phyloP scores from a whole-genome alignment of 2,113 vertebrate species.

The Notothenia rossii region DNA sequence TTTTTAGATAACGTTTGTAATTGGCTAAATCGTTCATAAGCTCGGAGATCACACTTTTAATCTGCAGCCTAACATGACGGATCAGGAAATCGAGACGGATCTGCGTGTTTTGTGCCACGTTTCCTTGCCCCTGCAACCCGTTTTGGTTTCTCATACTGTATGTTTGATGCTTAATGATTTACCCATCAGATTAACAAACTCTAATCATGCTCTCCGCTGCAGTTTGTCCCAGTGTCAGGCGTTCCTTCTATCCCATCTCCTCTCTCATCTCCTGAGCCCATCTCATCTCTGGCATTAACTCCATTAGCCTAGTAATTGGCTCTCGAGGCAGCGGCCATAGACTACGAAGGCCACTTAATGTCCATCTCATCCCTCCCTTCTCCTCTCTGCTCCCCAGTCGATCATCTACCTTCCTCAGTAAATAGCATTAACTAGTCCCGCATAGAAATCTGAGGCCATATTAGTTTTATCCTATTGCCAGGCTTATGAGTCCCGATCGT shows the following conservation, averaged over 20 bases:
- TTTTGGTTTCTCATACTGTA: conserved; percentile 44
- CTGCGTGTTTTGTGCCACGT: conserved; percentile 10
- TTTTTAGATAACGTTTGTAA: conserved; percentile 82
- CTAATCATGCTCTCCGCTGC: conserved; percentile 66
- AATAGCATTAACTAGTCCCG: conserved; percentile 83
- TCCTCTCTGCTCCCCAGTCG: conserved; percentile 69
- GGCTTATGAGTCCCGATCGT: conserved; percentile 81
- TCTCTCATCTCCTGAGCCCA: conserved; percentile 69
- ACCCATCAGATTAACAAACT: conserved; percentile 78
- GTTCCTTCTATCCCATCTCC: conserved; percentile 39
- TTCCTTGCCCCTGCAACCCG: conserved; percentile 45
- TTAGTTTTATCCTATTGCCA: conserved; percentile 85
- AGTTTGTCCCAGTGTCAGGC: conserved; percentile 69
- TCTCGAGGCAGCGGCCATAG: conserved; percentile 71
- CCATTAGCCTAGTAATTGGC: conserved; percentile 84
- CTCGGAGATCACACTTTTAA: conserved; percentile 81
- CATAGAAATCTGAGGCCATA: conserved; percentile 83
- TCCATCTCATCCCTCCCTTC: conserved; percentile 71
- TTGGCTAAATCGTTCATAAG: conserved; percentile 82
- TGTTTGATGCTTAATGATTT: conserved; percentile 74
- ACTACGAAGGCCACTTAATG: conserved; percentile 76
- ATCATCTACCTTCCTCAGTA: conserved; percentile 83
- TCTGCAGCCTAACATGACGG: conserved; percentile 77
- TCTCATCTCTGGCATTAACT: conserved; percentile 83
- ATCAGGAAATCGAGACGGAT: conserved; percentile 71